These are phyloP conservation scores for Drosophila kanapiae DNA, from an alignment of 1,140 invertebrate genomes.

Conservation along the genomic window DNA sequence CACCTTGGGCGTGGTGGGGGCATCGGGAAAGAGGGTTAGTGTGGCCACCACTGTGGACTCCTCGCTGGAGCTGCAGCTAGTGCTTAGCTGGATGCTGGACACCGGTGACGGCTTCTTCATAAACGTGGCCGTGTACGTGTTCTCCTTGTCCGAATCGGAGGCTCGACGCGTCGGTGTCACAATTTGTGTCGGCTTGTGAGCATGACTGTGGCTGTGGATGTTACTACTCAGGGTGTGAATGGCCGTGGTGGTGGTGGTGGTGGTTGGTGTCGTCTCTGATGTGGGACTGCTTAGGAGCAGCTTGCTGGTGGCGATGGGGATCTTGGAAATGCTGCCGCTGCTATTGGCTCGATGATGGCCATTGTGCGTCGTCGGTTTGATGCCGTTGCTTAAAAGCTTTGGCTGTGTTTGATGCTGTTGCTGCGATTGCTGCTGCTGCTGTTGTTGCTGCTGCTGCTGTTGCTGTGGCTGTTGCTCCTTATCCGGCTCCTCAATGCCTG, in stretches of 20 bases:
- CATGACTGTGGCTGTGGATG: conserved; percentile 13
- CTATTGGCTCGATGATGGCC: conserved; percentile 45
- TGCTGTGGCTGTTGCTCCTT: conserved; percentile 38
- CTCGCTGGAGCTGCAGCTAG: conserved; percentile 22
- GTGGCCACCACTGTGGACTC: conserved; percentile 74
- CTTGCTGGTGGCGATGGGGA: conserved; percentile 60
- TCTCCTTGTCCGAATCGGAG: conserved; percentile 83
- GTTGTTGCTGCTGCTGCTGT: conserved; percentile 33
- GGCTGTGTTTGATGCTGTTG: conserved; percentile 5
- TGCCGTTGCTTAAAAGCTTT: conserved; percentile 16
- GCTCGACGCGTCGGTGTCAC: conserved; percentile 73
- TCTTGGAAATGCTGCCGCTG: conserved; percentile 52
- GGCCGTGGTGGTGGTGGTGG: conserved; percentile 37
- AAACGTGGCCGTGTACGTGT: conserved; percentile 78
- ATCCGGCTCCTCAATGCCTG: conserved; percentile 25
- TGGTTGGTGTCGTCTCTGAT: conserved; percentile 32
- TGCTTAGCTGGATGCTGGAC: conserved; percentile 62
- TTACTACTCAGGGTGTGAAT: conserved; percentile 56
- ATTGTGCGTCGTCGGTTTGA: conserved; percentile 51
- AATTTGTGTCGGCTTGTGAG: conserved; percentile 62
- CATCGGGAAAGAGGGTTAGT: conserved; percentile 86
- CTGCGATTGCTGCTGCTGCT: conserved; percentile 25
- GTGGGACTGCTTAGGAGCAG: conserved; percentile 27
- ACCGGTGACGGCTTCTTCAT: conserved; percentile 63
- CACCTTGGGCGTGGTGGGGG: conserved; percentile 88